Conservation (phyloP, 2,888 invertebrate genomes). For the Drosophila ustulata region DNA sequence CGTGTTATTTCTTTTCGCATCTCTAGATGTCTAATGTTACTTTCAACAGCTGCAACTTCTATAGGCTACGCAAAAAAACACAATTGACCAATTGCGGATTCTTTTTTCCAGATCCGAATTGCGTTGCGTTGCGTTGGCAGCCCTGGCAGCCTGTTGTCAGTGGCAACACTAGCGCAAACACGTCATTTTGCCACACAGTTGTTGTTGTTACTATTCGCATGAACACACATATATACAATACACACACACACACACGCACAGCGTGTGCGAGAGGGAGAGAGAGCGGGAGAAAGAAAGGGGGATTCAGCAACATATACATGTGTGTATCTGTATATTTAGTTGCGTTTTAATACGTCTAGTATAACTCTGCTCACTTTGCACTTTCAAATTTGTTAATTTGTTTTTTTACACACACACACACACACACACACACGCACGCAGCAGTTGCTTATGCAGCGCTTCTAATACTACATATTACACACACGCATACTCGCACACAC, state of each 20-base stretch:
- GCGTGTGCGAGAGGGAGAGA: background rate
- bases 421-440: slow-evolving; percentile 46
- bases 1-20: slow-evolving; percentile 20
- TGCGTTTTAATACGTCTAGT: slow-evolving; percentile 21
- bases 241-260: slow-evolving; percentile 20
- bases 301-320: slow-evolving; percentile 5
- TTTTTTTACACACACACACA: slow-evolving; percentile 63
- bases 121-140: slow-evolving; percentile 62
- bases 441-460: slow-evolving; percentile 62
- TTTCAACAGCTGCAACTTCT: slow-evolving; percentile 29
- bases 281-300: background rate
- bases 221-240: slow-evolving; percentile 46
- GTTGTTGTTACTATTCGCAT: slow-evolving; percentile 59
- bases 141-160: slow-evolving; percentile 72
- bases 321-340: slow-evolving; percentile 7
- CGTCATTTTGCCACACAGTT: slow-evolving; percentile 72
- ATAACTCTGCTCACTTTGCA: slow-evolving; percentile 53
- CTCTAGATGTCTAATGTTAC: slow-evolving; percentile 55
- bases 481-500: background rate
- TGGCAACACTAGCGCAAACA: slow-evolving; percentile 79
- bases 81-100: slow-evolving; percentile 32
- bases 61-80: background rate
- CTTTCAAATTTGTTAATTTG: slow-evolving; percentile 59
- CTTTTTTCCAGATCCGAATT: slow-evolving; percentile 16
- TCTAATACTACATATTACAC: slow-evolving; percentile 23